A percentile compares a stretch with the other conserved stretches of the same genome.
These are phyloP conservation scores for Dione vanillae DNA, from an alignment of 2,888 invertebrate genomes.

Conservation along the genomic window DNA sequence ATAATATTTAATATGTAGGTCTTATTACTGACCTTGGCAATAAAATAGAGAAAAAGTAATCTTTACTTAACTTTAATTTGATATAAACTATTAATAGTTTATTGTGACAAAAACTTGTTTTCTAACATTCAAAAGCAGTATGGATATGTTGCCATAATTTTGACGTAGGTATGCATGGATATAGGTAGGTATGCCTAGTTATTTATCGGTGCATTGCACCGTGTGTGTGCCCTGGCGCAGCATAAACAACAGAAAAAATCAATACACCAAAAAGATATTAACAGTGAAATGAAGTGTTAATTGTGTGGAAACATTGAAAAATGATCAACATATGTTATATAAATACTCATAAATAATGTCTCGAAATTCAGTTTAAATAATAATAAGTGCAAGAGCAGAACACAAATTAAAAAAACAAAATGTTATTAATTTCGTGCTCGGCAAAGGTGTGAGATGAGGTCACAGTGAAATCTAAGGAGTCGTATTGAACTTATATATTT, in stretches of 20 bases:
- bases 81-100: background rate
- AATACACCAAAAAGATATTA: conserved; percentile 73
- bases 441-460: conserved; percentile 80
- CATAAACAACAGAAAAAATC: conserved; percentile 54
- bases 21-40: too few species aligned
- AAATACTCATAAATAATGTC: conserved; percentile 82
- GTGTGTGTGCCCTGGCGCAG: conserved; percentile 20
- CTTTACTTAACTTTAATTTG: conserved; percentile 1
- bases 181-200: conserved; percentile 22
- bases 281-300: conserved; percentile 83
- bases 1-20: too few species aligned
- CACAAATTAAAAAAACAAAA: conserved; percentile 81
- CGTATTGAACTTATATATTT: conserved; percentile 27
- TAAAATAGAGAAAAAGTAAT: too few species aligned
- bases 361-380: conserved; percentile 83
- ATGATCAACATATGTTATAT: conserved; percentile 84
- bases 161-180: conserved; percentile 19
- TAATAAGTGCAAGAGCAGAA: conserved; percentile 81
- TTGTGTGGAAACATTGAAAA: conserved; percentile 83
- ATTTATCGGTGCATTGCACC: conserved; percentile 42
- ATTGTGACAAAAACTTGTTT: background rate
- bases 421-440: conserved; percentile 81
- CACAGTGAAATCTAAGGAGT: conserved; percentile 60
- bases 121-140: background rate
- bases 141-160: conserved; percentile 28